Conservation (phyloP, 2,113 vertebrate genomes). For the Marcusenius ussheri region DNA sequence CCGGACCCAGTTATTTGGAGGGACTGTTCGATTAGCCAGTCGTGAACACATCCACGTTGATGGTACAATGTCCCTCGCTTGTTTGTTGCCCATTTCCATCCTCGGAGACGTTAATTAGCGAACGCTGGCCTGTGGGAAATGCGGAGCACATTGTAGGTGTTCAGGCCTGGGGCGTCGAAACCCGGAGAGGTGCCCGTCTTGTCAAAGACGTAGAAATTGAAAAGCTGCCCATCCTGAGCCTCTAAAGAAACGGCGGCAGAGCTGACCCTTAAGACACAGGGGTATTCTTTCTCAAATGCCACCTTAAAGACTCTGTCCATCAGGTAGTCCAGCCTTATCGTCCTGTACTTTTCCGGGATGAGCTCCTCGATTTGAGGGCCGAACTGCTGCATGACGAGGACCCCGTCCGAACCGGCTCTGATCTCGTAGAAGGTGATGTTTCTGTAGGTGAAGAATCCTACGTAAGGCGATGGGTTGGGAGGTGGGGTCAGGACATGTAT, state of each 20-base stretch:
- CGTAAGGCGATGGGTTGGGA: slow-evolving; percentile 65
- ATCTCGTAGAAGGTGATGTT: slow-evolving; percentile 87
- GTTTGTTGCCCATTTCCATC: background rate
- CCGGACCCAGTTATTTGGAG: background rate
- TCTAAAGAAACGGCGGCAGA: slow-evolving; percentile 76
- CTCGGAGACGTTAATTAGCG: slow-evolving; percentile 37
- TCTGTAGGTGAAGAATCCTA: slow-evolving; percentile 78
- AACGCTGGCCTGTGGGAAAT: slow-evolving; percentile 65
- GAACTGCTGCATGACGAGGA: slow-evolving; percentile 81
- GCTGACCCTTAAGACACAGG: slow-evolving; percentile 70
- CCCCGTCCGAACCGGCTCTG: slow-evolving; percentile 60
- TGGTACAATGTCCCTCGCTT: background rate
- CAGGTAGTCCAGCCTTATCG: slow-evolving; percentile 72
- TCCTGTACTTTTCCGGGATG: slow-evolving; percentile 70
- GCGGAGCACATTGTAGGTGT: slow-evolving; percentile 75
- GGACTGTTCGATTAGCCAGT: background rate
- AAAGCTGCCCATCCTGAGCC: slow-evolving; percentile 78
- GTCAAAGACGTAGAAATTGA: slow-evolving; percentile 73
- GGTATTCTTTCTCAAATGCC: slow-evolving; percentile 77
- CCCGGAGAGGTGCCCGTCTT: slow-evolving; percentile 71
- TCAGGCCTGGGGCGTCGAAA: slow-evolving; percentile 82
- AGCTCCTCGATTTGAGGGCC: slow-evolving; percentile 74
- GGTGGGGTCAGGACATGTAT: slow-evolving; percentile 57
- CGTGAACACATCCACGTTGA: background rate
- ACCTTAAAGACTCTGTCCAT: slow-evolving; percentile 77